A percentile compares a stretch with the other conserved stretches of the same genome.
phyloP scores from a whole-genome alignment of 2,888 invertebrate genomes.

The Platerodrilus igneus region DNA sequence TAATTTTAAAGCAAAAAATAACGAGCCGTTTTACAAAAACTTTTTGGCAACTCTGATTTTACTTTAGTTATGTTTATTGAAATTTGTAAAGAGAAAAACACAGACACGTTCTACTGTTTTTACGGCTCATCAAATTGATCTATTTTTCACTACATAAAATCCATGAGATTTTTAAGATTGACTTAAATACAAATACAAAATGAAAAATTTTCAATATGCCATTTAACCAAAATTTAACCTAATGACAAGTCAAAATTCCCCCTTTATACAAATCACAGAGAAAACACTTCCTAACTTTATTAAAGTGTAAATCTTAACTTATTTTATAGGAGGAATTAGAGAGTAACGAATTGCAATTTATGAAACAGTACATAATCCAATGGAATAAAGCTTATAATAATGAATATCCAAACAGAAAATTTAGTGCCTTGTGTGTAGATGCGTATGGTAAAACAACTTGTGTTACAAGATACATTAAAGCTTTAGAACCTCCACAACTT shows the following conservation, averaged over 20 bases:
- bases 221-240: constrained; percentile 4
- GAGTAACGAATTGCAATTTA: constrained; percentile 49
- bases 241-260: neutral
- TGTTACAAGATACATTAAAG: constrained; percentile 50
- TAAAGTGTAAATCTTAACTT: neutral
- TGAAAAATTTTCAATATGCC: too few species aligned
- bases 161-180: too few species aligned
- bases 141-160: too few species aligned
- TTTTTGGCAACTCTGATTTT: too few species aligned
- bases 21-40: too few species aligned
- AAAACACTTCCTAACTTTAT: constrained; percentile 2
- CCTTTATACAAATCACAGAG: constrained; percentile 2
- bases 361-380: constrained; percentile 51
- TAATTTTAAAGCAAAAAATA: too few species aligned
- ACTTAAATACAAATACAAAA: too few species aligned
- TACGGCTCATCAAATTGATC: too few species aligned
- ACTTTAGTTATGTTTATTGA: too few species aligned
- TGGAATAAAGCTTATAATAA: constrained; percentile 52
- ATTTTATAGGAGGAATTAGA: constrained; percentile 44
- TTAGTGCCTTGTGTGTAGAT: constrained; percentile 53
- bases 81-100: too few species aligned
- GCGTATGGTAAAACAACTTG: constrained; percentile 54
- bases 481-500: constrained; percentile 50
- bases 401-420: constrained; percentile 52
- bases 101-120: too few species aligned